Percentiles rank a stretch among this genome's conserved stretches.
Evolutionary conservation across 2,797 vertebrate genomes (phyloP).

Genomic region (Anniella stebbinsi): DNA sequence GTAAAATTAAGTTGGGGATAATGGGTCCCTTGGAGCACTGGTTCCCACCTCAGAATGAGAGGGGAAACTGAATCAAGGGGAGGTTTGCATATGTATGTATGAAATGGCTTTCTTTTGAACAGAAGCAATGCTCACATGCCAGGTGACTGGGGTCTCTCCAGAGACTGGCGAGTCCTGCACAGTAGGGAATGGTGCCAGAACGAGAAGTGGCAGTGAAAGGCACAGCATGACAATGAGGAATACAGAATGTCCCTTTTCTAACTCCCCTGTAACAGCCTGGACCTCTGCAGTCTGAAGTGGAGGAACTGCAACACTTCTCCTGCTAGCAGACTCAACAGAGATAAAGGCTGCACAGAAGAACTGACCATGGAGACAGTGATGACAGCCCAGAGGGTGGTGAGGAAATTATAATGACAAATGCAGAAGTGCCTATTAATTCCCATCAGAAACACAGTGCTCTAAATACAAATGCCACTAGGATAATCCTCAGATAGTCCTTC

Average conservation of each 20-base stretch:
- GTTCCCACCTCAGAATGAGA: too few relatives aligned
- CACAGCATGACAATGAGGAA: background rate
- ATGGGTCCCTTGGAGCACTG: background rate
- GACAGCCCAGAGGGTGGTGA: constrained; percentile 1
- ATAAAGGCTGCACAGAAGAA: background rate
- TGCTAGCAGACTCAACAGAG: background rate
- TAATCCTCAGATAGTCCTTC: constrained; percentile 16
- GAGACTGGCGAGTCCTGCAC: background rate
- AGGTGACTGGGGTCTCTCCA: accelerated
- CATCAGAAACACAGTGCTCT: background rate
- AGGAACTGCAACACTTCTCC: background rate
- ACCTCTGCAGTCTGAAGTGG: background rate
- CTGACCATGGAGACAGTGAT: background rate
- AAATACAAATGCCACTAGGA: background rate
- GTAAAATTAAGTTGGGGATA: too few relatives aligned
- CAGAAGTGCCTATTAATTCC: background rate
- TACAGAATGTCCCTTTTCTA: background rate
- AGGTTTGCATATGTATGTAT: background rate
- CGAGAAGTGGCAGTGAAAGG: background rate
- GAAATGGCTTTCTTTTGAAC: background rate
- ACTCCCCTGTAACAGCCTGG: background rate
- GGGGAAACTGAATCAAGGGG: too few relatives aligned
- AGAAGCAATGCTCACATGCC: constrained; percentile 9
- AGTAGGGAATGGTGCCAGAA: background rate
- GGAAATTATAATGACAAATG: background rate